Percentiles rank a stretch among this genome's conserved stretches.
Conservation (phyloP, 2,888 invertebrate genomes). For the Lamellibrachia satsuma region DNA sequence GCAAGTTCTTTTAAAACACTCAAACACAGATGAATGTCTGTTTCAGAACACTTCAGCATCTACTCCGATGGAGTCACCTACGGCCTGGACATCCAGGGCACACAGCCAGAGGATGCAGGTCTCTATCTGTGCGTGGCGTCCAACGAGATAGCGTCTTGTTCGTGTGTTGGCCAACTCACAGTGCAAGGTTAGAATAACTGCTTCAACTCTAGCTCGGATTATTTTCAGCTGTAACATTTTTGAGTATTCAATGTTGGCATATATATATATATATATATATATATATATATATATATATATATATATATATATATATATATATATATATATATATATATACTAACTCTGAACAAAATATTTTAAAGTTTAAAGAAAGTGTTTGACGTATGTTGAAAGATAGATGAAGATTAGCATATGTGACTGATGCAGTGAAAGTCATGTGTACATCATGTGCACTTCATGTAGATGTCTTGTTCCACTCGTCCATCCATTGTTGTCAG, state of each 20-base stretch:
- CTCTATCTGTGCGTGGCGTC: neutral
- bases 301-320: neutral
- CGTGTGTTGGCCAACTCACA: neutral
- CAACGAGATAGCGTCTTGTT: neutral
- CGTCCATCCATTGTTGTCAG: neutral
- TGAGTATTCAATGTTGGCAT: neutral
- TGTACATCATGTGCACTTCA: neutral
- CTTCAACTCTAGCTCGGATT: neutral
- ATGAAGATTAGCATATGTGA: neutral
- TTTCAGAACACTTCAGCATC: neutral
- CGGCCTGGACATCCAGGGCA: neutral
- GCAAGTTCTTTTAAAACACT: neutral
- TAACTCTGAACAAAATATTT: neutral
- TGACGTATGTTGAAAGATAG: neutral
- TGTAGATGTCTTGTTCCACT: neutral
- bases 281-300: neutral
- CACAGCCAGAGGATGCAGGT: neutral
- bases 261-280: neutral
- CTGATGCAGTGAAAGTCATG: neutral
- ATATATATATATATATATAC: neutral
- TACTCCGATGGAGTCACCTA: neutral
- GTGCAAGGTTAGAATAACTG: neutral
- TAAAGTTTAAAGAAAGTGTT: neutral
- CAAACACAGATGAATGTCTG: neutral
- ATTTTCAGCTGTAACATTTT: neutral